Evolutionary conservation across 1,140 invertebrate genomes (phyloP).

Genomic region (Drosophila willistoni): DNA sequence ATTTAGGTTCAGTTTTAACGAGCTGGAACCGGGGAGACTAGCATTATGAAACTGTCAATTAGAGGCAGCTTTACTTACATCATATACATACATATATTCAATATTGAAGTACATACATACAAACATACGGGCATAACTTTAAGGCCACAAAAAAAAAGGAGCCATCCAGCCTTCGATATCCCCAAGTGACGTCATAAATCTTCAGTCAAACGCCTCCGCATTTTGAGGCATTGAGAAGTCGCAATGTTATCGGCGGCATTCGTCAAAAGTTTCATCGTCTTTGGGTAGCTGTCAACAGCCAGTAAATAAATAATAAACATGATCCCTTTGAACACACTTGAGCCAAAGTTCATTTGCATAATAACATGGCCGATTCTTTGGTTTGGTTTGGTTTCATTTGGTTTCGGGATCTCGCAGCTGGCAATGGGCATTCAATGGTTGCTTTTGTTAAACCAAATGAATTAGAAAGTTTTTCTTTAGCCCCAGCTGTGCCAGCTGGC

Average conservation of each 20-base stretch:
- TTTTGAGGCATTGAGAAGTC: conserved; percentile 34
- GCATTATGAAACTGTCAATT: conserved; percentile 74
- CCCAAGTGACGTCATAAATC: conserved; percentile 64
- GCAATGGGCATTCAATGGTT: conserved; percentile 6
- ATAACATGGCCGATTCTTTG: conserved; percentile 60
- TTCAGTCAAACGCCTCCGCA: conserved; percentile 31
- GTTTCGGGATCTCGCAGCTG: conserved; percentile 4
- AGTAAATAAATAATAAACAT: conserved; percentile 79
- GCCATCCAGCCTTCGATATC: conserved; percentile 5
- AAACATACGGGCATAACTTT: conserved; percentile 42
- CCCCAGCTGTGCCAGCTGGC: conserved; percentile 35
- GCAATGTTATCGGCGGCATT: conserved; percentile 38
- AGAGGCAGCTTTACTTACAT: conserved; percentile 55
- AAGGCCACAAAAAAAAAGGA: conserved; percentile 26
- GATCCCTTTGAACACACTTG: conserved; percentile 73
- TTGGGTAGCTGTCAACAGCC: conserved; percentile 70
- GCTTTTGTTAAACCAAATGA: conserved; percentile 48
- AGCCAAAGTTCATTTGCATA: conserved; percentile 69
- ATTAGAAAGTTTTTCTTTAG: background rate
- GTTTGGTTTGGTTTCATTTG: conserved; percentile 2
- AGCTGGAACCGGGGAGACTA: conserved; percentile 31
- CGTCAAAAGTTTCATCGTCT: conserved; percentile 34
- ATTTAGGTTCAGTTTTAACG: conserved; percentile 56
- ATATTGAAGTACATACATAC: conserved; percentile 10
- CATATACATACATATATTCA: conserved; percentile 10